A percentile compares a stretch with the other conserved stretches of the same genome.
phyloP scores from a whole-genome alignment of 2,797 vertebrate genomes.

The Coluber constrictor region DNA sequence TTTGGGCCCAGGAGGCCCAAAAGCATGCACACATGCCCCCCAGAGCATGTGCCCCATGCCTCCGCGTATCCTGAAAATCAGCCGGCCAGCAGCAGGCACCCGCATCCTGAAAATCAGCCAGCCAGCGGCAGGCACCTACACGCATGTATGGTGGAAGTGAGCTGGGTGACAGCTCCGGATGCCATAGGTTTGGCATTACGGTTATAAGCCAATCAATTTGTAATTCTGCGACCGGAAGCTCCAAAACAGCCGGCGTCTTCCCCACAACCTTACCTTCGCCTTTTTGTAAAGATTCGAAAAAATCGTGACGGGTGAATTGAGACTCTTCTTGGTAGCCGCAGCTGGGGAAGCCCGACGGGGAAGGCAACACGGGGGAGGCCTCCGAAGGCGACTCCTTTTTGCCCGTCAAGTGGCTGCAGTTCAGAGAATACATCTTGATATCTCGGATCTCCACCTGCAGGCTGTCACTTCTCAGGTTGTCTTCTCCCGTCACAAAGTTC shows the following conservation, averaged over 20 bases:
- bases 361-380: constrained; percentile 28
- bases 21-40: too few relatives aligned
- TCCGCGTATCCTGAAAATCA: too few relatives aligned
- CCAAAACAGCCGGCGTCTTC: not conserved
- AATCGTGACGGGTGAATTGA: constrained; percentile 91
- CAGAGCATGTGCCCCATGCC: too few relatives aligned
- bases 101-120: too few relatives aligned
- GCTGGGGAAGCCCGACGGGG: constrained; percentile 55
- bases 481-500: constrained; percentile 86
- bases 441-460: constrained; percentile 93
- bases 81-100: too few relatives aligned
- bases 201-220: too few relatives aligned
- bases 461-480: constrained; percentile 78
- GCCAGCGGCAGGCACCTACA: too few relatives aligned
- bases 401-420: constrained; percentile 78
- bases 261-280: constrained; percentile 82
- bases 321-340: constrained; percentile 78
- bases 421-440: constrained; percentile 93
- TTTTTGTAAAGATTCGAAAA: constrained; percentile 88
- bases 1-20: too few relatives aligned
- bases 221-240: not conserved
- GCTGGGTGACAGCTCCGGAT: too few relatives aligned
- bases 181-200: too few relatives aligned
- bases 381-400: constrained; percentile 67
- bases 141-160: too few relatives aligned